Conservation (phyloP, 2,888 invertebrate species). For the Pseudolycoriella hygida region DNA sequence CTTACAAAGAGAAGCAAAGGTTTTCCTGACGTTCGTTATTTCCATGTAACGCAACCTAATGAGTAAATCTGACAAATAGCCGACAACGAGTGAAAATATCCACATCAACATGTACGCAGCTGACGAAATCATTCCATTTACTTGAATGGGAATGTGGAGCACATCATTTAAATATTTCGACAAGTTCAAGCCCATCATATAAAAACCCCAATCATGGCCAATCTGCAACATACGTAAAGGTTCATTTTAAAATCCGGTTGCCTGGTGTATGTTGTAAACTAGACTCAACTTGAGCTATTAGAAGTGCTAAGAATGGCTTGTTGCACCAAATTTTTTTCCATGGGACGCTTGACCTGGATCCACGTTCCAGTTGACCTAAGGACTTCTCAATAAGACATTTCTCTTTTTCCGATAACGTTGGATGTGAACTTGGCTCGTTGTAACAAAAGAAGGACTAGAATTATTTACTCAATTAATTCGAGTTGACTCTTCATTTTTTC, state of each 20-base stretch:
- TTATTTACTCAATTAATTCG: background rate
- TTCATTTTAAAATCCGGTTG: background rate
- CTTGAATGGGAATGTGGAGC: background rate
- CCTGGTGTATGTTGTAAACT: too few relatives aligned
- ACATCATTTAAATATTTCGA: background rate
- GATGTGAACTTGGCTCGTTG: background rate
- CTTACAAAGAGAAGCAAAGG: constrained; percentile 24
- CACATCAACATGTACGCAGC: background rate
- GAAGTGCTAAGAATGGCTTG: background rate
- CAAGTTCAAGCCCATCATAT: background rate
- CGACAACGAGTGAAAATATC: background rate
- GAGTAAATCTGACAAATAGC: background rate
- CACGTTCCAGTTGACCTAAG: background rate
- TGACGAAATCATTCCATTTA: background rate
- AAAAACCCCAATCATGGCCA: background rate
- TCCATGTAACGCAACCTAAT: background rate
- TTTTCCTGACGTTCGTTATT: background rate
- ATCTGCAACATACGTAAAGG: background rate
- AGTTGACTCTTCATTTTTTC: background rate
- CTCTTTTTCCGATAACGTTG: background rate
- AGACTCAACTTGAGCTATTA: background rate
- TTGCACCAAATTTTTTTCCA: background rate
- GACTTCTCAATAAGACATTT: background rate
- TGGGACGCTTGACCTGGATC: background rate
- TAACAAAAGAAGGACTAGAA: background rate